Percentiles rank a stretch among this genome's conserved stretches.
Conservation (phyloP, 2,113 vertebrate genomes). For the Marcusenius ussheri region DNA sequence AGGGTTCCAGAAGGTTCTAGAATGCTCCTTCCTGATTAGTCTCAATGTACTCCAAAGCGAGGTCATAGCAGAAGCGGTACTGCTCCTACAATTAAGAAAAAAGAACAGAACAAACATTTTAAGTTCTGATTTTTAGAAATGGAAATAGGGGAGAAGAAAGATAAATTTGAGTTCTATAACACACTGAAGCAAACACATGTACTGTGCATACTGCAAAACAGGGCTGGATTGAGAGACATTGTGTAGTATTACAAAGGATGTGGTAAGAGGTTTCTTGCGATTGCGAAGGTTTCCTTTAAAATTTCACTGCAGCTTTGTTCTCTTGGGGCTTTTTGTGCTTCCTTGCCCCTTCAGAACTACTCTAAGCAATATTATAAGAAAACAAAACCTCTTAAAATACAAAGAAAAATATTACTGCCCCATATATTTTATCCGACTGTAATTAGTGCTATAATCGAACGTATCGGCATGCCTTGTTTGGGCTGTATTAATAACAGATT, state of each 20-base stretch:
- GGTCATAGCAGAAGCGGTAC: constrained; percentile 97
- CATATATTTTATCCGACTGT: background rate
- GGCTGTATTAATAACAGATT: background rate
- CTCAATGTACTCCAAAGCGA: constrained; percentile 90
- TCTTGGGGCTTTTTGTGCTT: background rate
- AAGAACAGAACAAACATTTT: background rate
- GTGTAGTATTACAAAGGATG: constrained; percentile 22
- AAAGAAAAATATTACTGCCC: background rate
- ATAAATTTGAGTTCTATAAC: background rate
- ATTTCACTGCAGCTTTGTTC: background rate
- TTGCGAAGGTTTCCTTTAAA: constrained; percentile 1
- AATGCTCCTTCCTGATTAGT: constrained; percentile 60
- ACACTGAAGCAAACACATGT: background rate
- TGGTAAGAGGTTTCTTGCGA: constrained; percentile 15
- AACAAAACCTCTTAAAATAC: background rate
- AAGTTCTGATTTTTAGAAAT: background rate
- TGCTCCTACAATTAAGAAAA: constrained; percentile 70
- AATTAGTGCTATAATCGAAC: background rate
- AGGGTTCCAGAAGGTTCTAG: background rate
- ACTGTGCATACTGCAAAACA: background rate
- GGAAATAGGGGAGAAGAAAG: background rate
- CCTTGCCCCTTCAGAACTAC: background rate
- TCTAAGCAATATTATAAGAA: background rate
- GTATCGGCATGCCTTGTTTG: too few species aligned
- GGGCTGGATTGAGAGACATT: background rate